Conservation (phyloP, 2,797 vertebrate species). For the Uromys caudimaculatus region DNA sequence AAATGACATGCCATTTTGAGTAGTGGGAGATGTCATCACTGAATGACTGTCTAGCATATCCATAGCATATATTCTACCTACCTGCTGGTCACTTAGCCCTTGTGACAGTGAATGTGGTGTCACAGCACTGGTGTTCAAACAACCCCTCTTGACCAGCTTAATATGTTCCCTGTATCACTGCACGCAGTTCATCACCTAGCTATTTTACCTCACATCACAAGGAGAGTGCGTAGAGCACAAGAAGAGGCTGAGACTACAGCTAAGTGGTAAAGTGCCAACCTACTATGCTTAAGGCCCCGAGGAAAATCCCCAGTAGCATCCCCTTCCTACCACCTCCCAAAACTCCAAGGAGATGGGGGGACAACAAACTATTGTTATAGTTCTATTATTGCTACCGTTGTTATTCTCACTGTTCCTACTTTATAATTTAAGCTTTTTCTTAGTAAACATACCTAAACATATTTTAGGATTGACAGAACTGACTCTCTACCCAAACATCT, state of each 20-base stretch:
- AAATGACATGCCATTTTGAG: not conserved
- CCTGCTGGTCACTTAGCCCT: not conserved
- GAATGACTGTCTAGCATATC: not conserved
- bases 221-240: not conserved
- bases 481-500: not conserved
- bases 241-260: not conserved
- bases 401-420: not conserved
- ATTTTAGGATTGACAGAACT: slow-evolving; percentile 8
- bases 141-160: not conserved
- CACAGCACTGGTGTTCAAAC: not conserved
- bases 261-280: not conserved
- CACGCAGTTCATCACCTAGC: not conserved
- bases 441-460: slow-evolving; percentile 3
- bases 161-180: not conserved
- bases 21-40: not conserved
- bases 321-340: not conserved
- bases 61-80: not conserved
- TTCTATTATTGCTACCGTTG: not conserved
- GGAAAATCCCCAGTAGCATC: not conserved
- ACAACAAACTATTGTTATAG: not conserved
- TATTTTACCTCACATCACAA: not conserved
- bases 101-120: not conserved
- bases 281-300: not conserved
- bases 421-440: slow-evolving; percentile 2
- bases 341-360: not conserved